Evolutionary conservation across 30 jellyfish, hydroid and myxozoan species (phyloP), one percentile per base, ranked within the genome.

Genomic region (Nemopilema nomurai): DNA sequence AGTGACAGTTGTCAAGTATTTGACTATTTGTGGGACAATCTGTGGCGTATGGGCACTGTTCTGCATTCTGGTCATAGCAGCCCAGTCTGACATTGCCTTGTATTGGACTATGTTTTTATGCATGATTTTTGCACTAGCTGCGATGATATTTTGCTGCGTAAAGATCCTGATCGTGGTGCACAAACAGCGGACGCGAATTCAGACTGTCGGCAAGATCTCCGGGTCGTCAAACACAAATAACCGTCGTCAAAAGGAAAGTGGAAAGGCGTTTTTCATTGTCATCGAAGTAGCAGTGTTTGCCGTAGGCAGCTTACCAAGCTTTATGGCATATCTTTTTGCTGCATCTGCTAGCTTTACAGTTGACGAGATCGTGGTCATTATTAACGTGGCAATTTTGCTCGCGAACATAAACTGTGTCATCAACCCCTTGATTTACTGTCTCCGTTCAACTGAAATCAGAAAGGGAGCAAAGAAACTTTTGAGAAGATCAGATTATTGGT

Each of bases 361-460:
- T 41, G 28, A 21, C 8, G 23, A 1, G 8, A 66, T 66, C 20
- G 30, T 73, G 22, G 69, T 73, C 4, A 7, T 30, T 68, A 73
- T 32, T 22, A 73, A 73, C 51, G 50, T 73, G 19, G 83, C 51
- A 18, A 30, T 8, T 31, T 22, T 51, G 3, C 4, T 32, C 28
- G 22, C 83, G 13, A 73, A 73, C 69, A 18, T 73, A 8, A 73
- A 28, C 21, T 31, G 49, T 19, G 50, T 73, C 33, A 27, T 73
- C 69, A 73, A 73, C 41, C 71, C 83, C 20, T 33, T 73, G 50
- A 66, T 73, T 4, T 73, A 73, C 69, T 73, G 83, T 22, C 51
- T 73, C 33, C 83, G 83, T 16, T 73, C 83, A 9, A 30, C 83
- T 4, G 83, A 73, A 0, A 33, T 73, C 9, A 66, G 83, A 16